Evolutionary conservation across 2,888 invertebrate genomes (phyloP).

Genomic region (Cylloceria caligata): DNA sequence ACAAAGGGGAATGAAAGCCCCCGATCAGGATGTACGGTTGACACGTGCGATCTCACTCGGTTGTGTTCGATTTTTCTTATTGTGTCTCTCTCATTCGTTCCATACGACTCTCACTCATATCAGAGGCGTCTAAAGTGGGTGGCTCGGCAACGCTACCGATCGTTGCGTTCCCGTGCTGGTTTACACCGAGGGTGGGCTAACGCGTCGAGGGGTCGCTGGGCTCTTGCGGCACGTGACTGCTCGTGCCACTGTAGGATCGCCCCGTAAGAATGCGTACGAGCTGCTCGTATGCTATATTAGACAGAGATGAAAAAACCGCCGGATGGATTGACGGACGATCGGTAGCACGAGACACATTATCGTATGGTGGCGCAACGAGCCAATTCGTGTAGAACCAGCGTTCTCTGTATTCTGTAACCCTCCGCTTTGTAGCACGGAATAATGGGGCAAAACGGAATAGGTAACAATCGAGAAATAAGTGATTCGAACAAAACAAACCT

Average conservation of each 20-base stretch:
- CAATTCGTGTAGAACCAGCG: constrained; percentile 15
- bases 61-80: constrained; percentile 19
- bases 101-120: constrained; percentile 45
- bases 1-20: constrained; percentile 74
- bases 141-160: constrained; percentile 78
- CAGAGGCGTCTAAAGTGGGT: constrained; percentile 81
- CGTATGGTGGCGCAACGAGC: constrained; percentile 66
- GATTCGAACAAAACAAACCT: constrained; percentile 2
- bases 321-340: constrained; percentile 77
- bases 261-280: constrained; percentile 68
- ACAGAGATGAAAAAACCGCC: constrained; percentile 60
- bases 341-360: constrained; percentile 77
- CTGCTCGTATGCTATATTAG: constrained; percentile 24
- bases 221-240: constrained; percentile 79
- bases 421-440: not conserved
- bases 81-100: not conserved
- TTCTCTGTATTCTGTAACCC: constrained; percentile 2
- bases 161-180: constrained; percentile 63
- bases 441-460: constrained; percentile 11
- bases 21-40: constrained; percentile 46
- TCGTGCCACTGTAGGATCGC: constrained; percentile 76
- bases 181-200: constrained; percentile 70
- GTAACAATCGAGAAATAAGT: constrained; percentile 1
- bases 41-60: constrained; percentile 49
- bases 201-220: constrained; percentile 62